These are phyloP conservation scores for Coptodon bakossiorum DNA, from an alignment of 2,113 vertebrate species.

Conservation along the genomic window DNA sequence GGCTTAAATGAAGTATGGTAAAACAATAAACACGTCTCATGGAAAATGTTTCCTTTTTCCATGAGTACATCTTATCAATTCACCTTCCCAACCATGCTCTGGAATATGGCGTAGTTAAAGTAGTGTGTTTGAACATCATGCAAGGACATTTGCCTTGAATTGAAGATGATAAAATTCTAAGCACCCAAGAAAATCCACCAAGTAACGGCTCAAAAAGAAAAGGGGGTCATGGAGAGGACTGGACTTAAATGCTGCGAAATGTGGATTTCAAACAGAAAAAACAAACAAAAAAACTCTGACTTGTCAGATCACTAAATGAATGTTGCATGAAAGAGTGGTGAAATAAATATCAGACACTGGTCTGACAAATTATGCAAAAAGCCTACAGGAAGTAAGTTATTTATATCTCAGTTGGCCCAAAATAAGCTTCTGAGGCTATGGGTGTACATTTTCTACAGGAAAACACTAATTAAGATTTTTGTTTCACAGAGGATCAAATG, in stretches of 20 bases:
- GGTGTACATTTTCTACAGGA: neutral
- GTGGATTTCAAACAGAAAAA: neutral
- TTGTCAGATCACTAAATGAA: neutral
- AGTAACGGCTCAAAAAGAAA: neutral
- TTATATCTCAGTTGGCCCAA: neutral
- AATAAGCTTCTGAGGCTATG: neutral
- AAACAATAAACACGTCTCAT: neutral
- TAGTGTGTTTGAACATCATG: neutral
- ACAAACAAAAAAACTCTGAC: neutral
- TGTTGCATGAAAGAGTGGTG: neutral
- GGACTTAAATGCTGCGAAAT: neutral
- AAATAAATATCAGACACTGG: neutral
- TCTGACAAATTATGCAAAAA: neutral
- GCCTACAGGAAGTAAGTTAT: neutral
- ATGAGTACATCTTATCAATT: neutral
- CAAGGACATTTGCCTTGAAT: neutral
- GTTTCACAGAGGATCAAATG: neutral
- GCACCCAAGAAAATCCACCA: neutral
- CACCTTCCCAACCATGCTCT: neutral
- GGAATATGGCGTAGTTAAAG: neutral
- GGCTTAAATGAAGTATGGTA: neutral
- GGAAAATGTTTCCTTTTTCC: neutral
- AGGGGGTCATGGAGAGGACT: neutral
- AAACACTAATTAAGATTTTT: neutral
- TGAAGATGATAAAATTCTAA: neutral